Percentiles rank a stretch among this genome's conserved stretches.
Evolutionary conservation across 2,888 invertebrate species (phyloP).

Genomic region (Agriopis leucophaearia): DNA sequence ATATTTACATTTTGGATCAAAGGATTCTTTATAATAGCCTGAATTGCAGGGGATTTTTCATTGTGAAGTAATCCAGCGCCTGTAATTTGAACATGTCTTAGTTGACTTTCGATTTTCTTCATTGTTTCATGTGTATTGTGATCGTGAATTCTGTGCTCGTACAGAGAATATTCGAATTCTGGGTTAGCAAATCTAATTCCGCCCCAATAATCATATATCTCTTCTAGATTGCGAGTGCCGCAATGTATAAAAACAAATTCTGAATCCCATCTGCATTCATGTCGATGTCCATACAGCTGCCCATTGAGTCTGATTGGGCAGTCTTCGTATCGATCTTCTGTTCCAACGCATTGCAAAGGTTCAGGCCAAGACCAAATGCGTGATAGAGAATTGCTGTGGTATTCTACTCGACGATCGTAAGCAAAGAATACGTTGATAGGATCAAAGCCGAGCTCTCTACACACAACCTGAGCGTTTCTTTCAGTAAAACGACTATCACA

Average conservation of each 20-base stretch:
- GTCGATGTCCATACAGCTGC: conserved; percentile 93
- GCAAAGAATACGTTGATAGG: conserved; percentile 95
- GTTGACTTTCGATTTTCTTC: conserved; percentile 90
- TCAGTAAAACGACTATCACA: conserved; percentile 98
- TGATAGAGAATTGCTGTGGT: conserved; percentile 94
- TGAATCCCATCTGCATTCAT: conserved; percentile 95
- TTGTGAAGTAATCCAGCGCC: conserved; percentile 98
- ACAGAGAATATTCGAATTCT: conserved; percentile 95
- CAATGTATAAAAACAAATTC: conserved; percentile 98
- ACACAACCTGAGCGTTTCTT: conserved; percentile 98
- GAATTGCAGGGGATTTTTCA: conserved; percentile 96
- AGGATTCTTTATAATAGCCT: conserved; percentile 96
- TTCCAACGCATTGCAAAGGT: conserved; percentile 93
- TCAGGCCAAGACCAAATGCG: conserved; percentile 98
- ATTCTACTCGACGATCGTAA: conserved; percentile 94
- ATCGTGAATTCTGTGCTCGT: conserved; percentile 93
- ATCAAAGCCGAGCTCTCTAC: conserved; percentile 96
- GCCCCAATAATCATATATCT: conserved; percentile 95
- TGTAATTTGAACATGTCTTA: conserved; percentile 93
- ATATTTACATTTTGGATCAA: conserved; percentile 93
- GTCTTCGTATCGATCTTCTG: conserved; percentile 92
- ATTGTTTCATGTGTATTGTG: conserved; percentile 91
- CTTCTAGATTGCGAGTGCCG: conserved; percentile 89
- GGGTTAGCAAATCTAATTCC: conserved; percentile 96
- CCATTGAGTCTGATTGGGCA: conserved; percentile 96